Conservation (phyloP, 2,888 invertebrate species). For the Acleris literana region DNA sequence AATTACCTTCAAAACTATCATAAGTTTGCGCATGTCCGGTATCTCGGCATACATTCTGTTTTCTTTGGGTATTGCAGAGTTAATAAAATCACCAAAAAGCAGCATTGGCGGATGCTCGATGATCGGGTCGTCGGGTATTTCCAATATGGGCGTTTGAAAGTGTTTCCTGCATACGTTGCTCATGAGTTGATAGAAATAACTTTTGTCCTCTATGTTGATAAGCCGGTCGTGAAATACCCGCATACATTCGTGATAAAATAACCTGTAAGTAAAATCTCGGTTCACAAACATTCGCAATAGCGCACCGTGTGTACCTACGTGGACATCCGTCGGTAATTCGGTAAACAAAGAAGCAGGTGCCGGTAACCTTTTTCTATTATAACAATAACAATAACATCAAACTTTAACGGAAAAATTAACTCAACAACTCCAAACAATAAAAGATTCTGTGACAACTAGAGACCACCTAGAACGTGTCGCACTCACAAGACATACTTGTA, state of each 20-base stretch:
- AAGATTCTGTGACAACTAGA: too few species aligned
- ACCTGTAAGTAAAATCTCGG: slow-evolving; percentile 68
- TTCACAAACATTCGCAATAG: too few species aligned
- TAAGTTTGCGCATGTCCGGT: slow-evolving; percentile 87
- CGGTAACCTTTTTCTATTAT: too few species aligned
- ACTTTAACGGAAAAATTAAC: too few species aligned
- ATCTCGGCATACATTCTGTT: slow-evolving; percentile 93
- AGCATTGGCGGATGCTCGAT: slow-evolving; percentile 86
- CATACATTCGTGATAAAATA: slow-evolving; percentile 96
- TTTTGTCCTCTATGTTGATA: slow-evolving; percentile 91
- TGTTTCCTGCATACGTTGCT: slow-evolving; percentile 85
- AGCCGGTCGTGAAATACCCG: slow-evolving; percentile 96
- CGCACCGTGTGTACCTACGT: too few species aligned
- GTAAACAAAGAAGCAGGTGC: too few species aligned
- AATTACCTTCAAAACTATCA: slow-evolving; percentile 86
- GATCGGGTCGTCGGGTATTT: slow-evolving; percentile 83
- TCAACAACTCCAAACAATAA: too few species aligned
- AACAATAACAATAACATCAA: too few species aligned
- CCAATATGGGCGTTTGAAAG: slow-evolving; percentile 85
- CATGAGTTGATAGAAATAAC: slow-evolving; percentile 90
- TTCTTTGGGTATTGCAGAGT: slow-evolving; percentile 87
- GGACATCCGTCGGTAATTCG: too few species aligned
- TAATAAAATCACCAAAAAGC: slow-evolving; percentile 93
- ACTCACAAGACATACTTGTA: too few species aligned
- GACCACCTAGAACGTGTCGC: too few species aligned